Base-by-base conservation (phyloP, 2,888 invertebrate genomes). In the Stegophylla sp. region DNA sequence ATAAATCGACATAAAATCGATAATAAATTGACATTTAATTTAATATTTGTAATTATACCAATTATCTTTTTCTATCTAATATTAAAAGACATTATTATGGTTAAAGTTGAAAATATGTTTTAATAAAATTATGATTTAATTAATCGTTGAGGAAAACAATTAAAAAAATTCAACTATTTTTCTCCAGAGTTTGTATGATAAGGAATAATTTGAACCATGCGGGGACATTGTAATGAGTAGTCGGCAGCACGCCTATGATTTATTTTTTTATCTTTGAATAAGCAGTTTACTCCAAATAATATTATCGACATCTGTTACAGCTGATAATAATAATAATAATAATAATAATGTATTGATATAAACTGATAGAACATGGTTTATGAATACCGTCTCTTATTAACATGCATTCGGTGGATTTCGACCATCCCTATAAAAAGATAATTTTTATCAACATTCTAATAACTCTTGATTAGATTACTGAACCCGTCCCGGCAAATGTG, bases 391-490 rank as follows among this genome's bases (percentile, higher is more conserved):
- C 67, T 59, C 69, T 67, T 53, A 51, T 26, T 48, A 20, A 41
- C 45, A 48, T 17, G 15, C 13, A 12, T 69, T 51, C 28, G 28
- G 28, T 64, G 9, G 41, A 48, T 74, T 63, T 74, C 20, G 20
- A 48, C 28, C 74, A 74, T 34, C 45, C 77, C 59, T 28, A 61
- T n/a, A 61, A 9, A n/a, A 41, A 17, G 56, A 72, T 72, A 73
- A 61, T n/a, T 5, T n/a, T 51, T 74, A 74, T 63, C 48, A 61
- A 10, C 34, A 34, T 34, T 34, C 34, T 15, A 3, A 7, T 61
- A 28, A 23, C 3, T 61, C 13, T n/a, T 20, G 28, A 63, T 63
- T 74, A 74, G 74, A 74, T 74, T 63, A 59, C 59, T n/a, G 26
- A 61, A 48, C 10, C 34, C 45, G 20, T 45, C 28, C 7, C 1